Conservation (phyloP, 1,140 invertebrate species). For the Pseudomyrmex flavicornis region DNA sequence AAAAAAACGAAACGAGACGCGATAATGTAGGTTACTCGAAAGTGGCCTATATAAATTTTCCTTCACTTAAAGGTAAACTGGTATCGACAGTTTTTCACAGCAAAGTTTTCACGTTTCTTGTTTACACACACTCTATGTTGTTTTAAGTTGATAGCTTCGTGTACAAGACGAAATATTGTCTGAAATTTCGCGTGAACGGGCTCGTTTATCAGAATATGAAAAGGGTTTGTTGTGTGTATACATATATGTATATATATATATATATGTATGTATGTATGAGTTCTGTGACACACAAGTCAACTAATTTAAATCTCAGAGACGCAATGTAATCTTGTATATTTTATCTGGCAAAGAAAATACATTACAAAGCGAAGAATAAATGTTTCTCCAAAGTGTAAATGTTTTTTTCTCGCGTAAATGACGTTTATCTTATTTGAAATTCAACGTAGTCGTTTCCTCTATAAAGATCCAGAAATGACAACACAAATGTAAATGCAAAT, state of each 20-base stretch:
- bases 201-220: background rate
- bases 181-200: background rate
- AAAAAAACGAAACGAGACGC: background rate
- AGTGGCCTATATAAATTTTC: conserved; percentile 34
- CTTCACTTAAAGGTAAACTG: conserved; percentile 36
- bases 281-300: background rate
- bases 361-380: background rate
- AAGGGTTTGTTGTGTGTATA: background rate
- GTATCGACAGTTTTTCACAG: conserved; percentile 46
- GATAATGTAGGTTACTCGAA: conserved; percentile 16
- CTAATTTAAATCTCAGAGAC: background rate
- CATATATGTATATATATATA: too few species aligned
- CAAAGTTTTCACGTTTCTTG: background rate
- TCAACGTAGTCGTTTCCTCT: conserved; percentile 3
- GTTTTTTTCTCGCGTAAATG: conserved; percentile 5
- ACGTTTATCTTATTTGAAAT: conserved; percentile 10
- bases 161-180: background rate
- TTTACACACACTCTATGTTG: background rate
- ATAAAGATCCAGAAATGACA: background rate
- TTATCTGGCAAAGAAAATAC: background rate
- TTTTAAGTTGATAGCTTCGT: background rate
- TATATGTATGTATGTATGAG: background rate
- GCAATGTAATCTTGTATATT: conserved; percentile 10
- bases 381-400: background rate
- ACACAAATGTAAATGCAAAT: conserved; percentile 32